A percentile compares a stretch with the other conserved stretches of the same genome.
Conservation (phyloP, 2,113 vertebrate species). For the Gila orcuttii region DNA sequence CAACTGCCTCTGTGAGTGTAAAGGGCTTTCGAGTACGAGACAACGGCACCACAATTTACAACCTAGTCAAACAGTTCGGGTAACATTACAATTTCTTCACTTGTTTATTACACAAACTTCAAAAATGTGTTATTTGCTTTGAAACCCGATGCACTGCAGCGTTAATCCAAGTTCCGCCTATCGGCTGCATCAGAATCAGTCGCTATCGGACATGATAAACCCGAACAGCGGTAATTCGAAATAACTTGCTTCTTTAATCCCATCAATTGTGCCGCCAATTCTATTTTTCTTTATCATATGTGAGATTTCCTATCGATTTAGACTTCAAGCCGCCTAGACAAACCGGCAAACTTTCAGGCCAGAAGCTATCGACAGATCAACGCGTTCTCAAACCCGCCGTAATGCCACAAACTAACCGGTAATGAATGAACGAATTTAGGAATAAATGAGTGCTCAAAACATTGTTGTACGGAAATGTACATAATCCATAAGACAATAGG, state of each 20-base stretch:
- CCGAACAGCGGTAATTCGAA: background rate
- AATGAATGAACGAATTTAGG: slow-evolving; percentile 19
- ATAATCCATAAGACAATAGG: background rate
- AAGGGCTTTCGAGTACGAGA: background rate
- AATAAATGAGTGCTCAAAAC: background rate
- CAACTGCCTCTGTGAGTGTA: background rate
- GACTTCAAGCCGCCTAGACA: background rate
- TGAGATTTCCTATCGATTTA: background rate
- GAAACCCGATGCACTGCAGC: background rate
- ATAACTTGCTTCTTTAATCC: background rate
- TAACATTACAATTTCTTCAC: background rate
- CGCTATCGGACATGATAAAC: background rate
- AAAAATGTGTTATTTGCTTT: too few relatives aligned
- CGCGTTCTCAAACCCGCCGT: background rate
- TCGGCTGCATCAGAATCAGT: slow-evolving; percentile 12
- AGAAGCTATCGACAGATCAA: background rate
- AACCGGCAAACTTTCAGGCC: slow-evolving; percentile 29
- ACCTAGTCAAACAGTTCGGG: background rate
- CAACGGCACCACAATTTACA: background rate
- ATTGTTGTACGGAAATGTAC: background rate
- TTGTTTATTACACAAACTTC: background rate
- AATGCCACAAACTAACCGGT: background rate
- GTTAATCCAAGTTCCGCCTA: slow-evolving; percentile 10
- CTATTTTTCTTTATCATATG: background rate
- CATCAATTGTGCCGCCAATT: background rate